A percentile compares a stretch with the other conserved stretches of the same genome.
These are phyloP conservation scores for Marmota monax DNA, from an alignment of 2,113 vertebrate species.

Conservation along the genomic window DNA sequence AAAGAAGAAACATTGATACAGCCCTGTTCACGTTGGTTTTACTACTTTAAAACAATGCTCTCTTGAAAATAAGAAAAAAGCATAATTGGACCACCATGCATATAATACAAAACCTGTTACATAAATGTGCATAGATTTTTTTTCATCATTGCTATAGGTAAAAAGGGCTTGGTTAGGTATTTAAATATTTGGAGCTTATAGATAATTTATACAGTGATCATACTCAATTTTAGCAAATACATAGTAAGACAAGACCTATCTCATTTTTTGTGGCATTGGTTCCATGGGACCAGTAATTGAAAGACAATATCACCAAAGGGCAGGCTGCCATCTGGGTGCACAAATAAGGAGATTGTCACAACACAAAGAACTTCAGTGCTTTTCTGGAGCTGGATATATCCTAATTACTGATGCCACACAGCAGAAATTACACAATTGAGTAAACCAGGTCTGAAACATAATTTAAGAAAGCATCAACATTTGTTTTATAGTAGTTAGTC, in stretches of 20 bases:
- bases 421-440: neutral
- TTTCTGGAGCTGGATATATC: neutral
- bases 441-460: neutral
- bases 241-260: neutral
- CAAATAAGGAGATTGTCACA: neutral
- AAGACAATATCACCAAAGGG: neutral
- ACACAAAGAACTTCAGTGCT: neutral
- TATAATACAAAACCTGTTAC: neutral
- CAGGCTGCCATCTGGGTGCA: neutral
- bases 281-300: neutral
- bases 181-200: neutral
- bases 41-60: conserved; percentile 62
- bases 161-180: neutral
- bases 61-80: conserved; percentile 62
- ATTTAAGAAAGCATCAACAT: neutral
- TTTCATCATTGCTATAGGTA: conserved; percentile 53
- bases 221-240: neutral
- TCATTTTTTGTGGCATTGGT: neutral
- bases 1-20: conserved; percentile 16
- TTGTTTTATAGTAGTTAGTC: neutral
- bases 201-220: neutral
- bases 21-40: conserved; percentile 48
- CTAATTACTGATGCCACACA: neutral
- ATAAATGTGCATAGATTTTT: conserved; percentile 43
- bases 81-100: neutral